Conservation (phyloP, 2,797 vertebrate species). For the Carapus acus region DNA sequence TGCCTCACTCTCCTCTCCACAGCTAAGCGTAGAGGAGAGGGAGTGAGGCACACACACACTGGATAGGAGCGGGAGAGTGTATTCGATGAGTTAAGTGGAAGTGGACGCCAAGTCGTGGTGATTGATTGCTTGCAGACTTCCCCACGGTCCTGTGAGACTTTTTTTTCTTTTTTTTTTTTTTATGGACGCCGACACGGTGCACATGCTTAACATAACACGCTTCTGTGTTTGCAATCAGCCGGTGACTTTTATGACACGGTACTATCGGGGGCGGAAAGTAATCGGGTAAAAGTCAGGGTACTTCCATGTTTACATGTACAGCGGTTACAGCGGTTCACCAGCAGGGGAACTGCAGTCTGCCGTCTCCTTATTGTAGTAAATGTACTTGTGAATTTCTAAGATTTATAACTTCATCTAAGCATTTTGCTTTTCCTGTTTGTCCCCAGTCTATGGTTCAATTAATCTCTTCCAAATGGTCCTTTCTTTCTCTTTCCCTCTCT, state of each 20-base stretch:
- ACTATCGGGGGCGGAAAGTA: neutral
- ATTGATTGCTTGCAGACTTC: slow-evolving; percentile 30
- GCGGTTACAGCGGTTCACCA: no score
- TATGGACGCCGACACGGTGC: slow-evolving; percentile 14
- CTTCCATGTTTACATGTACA: no score
- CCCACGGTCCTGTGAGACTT: slow-evolving; percentile 9
- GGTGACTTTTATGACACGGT: neutral
- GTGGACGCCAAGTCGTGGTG: slow-evolving; percentile 7
- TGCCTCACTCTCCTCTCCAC: neutral
- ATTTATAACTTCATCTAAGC: no score
- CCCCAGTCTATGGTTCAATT: no score
- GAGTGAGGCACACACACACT: neutral
- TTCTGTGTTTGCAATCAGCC: slow-evolving; percentile 1
- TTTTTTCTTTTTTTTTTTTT: no score
- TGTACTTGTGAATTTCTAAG: no score
- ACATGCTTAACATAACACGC: slow-evolving; percentile 19
- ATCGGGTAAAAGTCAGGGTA: neutral
- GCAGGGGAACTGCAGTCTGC: no score
- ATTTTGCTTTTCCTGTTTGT: no score
- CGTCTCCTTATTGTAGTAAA: no score
- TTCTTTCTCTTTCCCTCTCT: no score
- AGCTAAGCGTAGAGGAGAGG: slow-evolving; percentile 10
- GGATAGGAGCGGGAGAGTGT: slow-evolving; percentile 1
- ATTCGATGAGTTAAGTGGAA: slow-evolving; percentile 27
- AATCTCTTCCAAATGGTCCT: no score